Base-by-base conservation (phyloP, 2,888 invertebrate genomes). In the Priocnemis perturbator region DNA sequence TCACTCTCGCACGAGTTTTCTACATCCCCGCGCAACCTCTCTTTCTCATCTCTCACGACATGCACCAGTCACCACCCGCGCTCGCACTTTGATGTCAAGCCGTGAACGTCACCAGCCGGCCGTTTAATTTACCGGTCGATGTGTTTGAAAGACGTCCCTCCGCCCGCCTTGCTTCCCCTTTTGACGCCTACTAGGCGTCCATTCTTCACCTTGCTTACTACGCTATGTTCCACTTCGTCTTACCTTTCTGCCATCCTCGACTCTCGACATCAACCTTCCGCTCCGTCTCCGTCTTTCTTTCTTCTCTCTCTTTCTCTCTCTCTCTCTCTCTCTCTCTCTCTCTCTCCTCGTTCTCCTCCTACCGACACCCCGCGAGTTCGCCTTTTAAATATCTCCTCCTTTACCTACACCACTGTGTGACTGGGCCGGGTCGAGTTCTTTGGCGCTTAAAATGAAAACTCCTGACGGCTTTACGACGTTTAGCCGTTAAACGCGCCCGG, bases 121-220 rank as follows among this genome's bases (percentile, higher is more conserved):
- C 84, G 83, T 84, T 86, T 86, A 86, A 86, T 86, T 86, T 85
- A 83, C 84, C 83, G 84, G 82, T 80, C 84, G 83, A 84, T 84
- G 85, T 84, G 82, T 86, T 86, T 84, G 82, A 83, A 81, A 83
- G 82, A 81, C 64, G 68, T 71, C 73, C 74, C 73, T n/a, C 80
- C 78, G 73, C 80, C 71, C 73, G 73, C 78, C 81, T 76, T 17
- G 66, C 69, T 71, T 74, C 74, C 74, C 63, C 69, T 76, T 71
- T 76, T 71, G 64, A 67, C 78, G 69, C 74, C 74, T 71, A 61
- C 69, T 67, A 67, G 67, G 74, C 67, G 74, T 72, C 67, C 67
- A 70, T 70, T 73, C 71, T 74, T 74, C 59, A 21, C 59, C 53
- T 26, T 20, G 44, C 59, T 9, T 53, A 45, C 52, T 15, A 17